Evolutionary conservation across 2,888 invertebrate species (phyloP), one percentile per base, ranked within the genome.

Genomic region (Fragum fragum): DNA sequence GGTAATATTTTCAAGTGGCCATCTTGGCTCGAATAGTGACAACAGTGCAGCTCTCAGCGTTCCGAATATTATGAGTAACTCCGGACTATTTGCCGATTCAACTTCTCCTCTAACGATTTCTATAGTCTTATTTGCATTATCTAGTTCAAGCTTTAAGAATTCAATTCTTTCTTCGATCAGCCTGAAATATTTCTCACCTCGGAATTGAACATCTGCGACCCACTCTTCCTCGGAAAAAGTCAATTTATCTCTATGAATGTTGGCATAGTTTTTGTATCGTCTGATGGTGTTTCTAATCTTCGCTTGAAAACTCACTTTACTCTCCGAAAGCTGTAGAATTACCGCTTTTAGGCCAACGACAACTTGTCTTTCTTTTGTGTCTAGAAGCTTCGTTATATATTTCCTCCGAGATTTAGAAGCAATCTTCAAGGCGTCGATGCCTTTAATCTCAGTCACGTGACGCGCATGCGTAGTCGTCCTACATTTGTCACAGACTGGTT

Each of bases 401-500:
- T 32, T 66, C 21, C 85, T 73, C 26, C 76, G 74, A 42, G 21
- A 47, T 55, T 74, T 81, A 57, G 79, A 76, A 39, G 85, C 85
- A 3, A 55, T 63, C 0, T 59, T 36, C 32, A 85, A 36, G 2
- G 76, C 81, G 1, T 66, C 70, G 0, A 70, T 26, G 11, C 79
- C 79, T 81, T 81, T 85, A 26, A 85, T 68, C 3, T 85, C 81
- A 11, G 76, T 36, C 23, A 73, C 28, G 21, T 85, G 85, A 0
- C 79, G 77, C 74, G 72, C 79, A 81, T 85, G 85, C 72, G 74
- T 73, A 23, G 79, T 76, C 16, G 61, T 16, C 32, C 81, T 85
- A 42, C 85, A 85, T 71, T 72, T 73, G 14, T 79, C 77, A 32
- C 85, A 81, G 2, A 85, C 74, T 6, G 85, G 85, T 57, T 76